Evolutionary conservation across 2,797 vertebrate species (phyloP).

Genomic region (Naso thynnoides): DNA sequence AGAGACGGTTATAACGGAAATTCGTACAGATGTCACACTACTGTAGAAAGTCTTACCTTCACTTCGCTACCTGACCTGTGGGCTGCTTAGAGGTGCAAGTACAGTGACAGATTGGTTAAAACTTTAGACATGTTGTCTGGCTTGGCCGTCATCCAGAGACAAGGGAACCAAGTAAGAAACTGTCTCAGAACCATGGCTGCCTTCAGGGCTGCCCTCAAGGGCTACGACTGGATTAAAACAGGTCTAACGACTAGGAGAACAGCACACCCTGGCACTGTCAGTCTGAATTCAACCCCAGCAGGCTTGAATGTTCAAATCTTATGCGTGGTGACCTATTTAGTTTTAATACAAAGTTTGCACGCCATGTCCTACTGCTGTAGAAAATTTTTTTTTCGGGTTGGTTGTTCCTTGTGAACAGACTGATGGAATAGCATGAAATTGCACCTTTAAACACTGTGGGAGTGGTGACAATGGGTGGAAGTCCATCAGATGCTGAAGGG

Average conservation of each 20-base stretch:
- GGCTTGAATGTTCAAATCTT: constrained; percentile 68
- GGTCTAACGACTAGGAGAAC: constrained; percentile 43
- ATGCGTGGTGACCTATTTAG: constrained; percentile 62
- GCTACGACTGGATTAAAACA: constrained; percentile 40
- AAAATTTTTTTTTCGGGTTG: constrained; percentile 46
- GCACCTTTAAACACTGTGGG: constrained; percentile 76
- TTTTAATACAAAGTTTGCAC: constrained; percentile 41
- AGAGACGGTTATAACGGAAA: constrained; percentile 74
- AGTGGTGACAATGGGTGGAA: constrained; percentile 77
- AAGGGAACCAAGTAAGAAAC: constrained; percentile 52
- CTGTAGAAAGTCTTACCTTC: constrained; percentile 84
- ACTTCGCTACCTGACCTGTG: constrained; percentile 82
- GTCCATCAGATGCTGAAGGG: constrained; percentile 75
- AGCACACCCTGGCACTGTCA: constrained; percentile 56
- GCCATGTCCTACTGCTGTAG: constrained; percentile 41
- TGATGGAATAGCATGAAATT: constrained; percentile 70
- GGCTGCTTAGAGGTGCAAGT: constrained; percentile 82
- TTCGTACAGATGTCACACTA: constrained; percentile 74
- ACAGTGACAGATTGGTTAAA: constrained; percentile 77
- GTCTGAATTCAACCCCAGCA: constrained; percentile 70
- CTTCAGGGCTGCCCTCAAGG: constrained; percentile 45
- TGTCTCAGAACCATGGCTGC: constrained; percentile 53
- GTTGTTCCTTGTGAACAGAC: constrained; percentile 66
- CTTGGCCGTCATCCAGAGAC: constrained; percentile 39
- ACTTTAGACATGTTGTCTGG: constrained; percentile 56